Evolutionary conservation across 2,113 vertebrate species (phyloP).

Genomic region (Charadrius vociferus): DNA sequence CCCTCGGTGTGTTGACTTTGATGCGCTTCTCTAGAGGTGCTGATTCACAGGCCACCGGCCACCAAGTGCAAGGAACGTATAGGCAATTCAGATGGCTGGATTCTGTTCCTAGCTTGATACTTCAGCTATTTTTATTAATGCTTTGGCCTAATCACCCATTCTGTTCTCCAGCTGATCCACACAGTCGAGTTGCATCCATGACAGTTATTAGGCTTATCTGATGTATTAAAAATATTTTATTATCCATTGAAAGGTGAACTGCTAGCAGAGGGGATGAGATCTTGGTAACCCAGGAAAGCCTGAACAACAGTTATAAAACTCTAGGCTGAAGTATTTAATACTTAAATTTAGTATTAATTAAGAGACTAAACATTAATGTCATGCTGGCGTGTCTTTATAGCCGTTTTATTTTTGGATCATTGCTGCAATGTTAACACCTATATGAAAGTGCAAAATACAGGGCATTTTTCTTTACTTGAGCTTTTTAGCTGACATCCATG

Average conservation of each 20-base stretch:
- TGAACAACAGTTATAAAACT: background rate
- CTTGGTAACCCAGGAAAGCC: background rate
- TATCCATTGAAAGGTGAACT: background rate
- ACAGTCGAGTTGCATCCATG: too few relatives aligned
- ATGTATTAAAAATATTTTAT: background rate
- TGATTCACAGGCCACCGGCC: background rate
- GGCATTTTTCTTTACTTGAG: background rate
- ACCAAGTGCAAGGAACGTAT: background rate
- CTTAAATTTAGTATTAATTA: background rate
- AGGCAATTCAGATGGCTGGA: background rate
- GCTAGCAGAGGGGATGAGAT: background rate
- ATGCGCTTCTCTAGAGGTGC: background rate
- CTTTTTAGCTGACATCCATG: background rate
- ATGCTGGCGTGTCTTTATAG: background rate
- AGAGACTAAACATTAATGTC: background rate
- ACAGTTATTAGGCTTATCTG: background rate
- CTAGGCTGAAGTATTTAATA: background rate
- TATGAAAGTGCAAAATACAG: background rate
- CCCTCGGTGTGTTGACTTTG: background rate
- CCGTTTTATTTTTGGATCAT: background rate
- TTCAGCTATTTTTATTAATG: background rate
- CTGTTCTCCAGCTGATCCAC: background rate
- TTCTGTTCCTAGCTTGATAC: background rate
- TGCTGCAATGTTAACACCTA: background rate
- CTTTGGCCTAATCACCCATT: background rate